phyloP scores from a whole-genome alignment of 2,113 vertebrate species.

The Baryphthengus martii region DNA sequence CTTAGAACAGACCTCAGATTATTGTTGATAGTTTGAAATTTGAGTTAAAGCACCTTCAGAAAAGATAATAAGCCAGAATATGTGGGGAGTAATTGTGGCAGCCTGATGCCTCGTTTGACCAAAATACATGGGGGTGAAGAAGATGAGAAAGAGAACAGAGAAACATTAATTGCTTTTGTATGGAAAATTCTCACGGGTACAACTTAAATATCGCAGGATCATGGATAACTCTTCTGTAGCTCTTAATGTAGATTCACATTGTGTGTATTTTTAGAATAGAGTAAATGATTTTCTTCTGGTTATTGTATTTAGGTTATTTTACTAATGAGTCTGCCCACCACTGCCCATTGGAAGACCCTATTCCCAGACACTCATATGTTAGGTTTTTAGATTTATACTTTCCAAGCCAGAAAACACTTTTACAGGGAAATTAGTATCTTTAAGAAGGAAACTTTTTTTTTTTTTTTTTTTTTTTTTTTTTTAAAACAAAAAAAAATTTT shows the following conservation, averaged over 20 bases:
- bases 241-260: background rate
- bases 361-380: background rate
- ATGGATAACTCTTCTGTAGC: background rate
- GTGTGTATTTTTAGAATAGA: background rate
- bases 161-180: background rate
- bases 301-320: background rate
- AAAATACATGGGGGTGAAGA: background rate
- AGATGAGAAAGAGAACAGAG: background rate
- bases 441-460: background rate
- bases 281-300: background rate
- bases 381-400: background rate
- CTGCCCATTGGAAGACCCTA: background rate
- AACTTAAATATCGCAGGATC: background rate
- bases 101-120: background rate
- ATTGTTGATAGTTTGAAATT: background rate
- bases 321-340: background rate
- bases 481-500: no score
- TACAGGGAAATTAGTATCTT: background rate
- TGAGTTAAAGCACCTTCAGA: background rate
- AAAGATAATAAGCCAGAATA: background rate
- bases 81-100: background rate
- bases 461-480: no score
- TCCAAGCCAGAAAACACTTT: background rate
- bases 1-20: background rate
- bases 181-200: fast-evolving